A percentile compares a stretch with the other conserved stretches of the same genome.
These are phyloP conservation scores for Cydia splendana DNA, from an alignment of 1,140 invertebrate species.

Conservation along the genomic window DNA sequence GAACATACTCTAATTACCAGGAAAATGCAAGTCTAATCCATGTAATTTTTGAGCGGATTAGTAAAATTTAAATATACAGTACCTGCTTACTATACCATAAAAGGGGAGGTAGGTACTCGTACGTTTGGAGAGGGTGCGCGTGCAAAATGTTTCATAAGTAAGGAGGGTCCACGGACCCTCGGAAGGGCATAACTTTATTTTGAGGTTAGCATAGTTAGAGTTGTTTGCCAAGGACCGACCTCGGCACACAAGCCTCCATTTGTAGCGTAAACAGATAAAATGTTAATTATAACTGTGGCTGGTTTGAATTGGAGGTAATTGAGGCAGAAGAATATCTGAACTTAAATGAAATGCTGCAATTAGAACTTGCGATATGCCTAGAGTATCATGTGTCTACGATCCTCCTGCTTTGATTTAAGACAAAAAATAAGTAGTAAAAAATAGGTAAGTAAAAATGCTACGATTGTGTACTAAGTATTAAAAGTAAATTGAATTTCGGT, in stretches of 20 bases:
- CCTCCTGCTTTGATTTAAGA: not conserved
- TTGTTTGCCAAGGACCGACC: slow-evolving; percentile 42
- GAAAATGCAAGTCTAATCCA: not conserved
- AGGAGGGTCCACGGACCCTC: slow-evolving; percentile 57
- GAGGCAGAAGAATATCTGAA: not conserved
- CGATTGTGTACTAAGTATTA: too few relatives aligned
- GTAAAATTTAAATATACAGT: slow-evolving; percentile 14
- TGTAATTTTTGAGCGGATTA: not conserved
- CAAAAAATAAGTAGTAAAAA: too few relatives aligned
- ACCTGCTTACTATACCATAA: slow-evolving; percentile 36
- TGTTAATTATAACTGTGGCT: slow-evolving; percentile 53
- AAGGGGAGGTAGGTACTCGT: slow-evolving; percentile 43
- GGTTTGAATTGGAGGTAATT: slow-evolving; percentile 29
- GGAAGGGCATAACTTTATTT: slow-evolving; percentile 77
- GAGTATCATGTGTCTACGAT: too few relatives aligned
- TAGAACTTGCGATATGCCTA: not conserved
- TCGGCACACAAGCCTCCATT: slow-evolving; percentile 49
- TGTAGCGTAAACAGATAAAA: slow-evolving; percentile 40
- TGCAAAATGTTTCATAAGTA: slow-evolving; percentile 63
- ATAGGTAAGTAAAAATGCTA: too few relatives aligned
- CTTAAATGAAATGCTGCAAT: not conserved
- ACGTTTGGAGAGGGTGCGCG: slow-evolving; percentile 50
- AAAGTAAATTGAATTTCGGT: too few relatives aligned
- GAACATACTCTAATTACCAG: not conserved
- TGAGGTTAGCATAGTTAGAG: slow-evolving; percentile 77